These are phyloP conservation scores for Rhynchophorus ferrugineus DNA, from an alignment of 1,140 invertebrate species.

Conservation along the genomic window DNA sequence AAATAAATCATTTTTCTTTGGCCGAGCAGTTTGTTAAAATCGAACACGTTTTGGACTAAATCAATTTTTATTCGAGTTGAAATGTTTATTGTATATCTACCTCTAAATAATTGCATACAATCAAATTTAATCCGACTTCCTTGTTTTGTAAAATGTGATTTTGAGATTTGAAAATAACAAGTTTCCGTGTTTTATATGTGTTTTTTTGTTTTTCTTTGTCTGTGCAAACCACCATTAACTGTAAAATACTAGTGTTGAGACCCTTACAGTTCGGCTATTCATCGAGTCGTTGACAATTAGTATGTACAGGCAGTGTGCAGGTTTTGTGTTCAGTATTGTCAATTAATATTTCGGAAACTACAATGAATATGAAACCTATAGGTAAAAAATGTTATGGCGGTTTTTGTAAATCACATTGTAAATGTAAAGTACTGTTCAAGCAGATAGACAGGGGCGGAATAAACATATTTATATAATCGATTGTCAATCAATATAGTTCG, in stretches of 20 bases:
- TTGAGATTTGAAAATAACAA: not conserved
- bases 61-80: no score
- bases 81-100: not conserved
- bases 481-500: no score
- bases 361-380: constrained; percentile 6
- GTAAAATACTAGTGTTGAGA: no score
- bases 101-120: not conserved
- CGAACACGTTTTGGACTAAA: no score
- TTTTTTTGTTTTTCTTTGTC: not conserved
- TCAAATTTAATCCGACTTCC: not conserved
- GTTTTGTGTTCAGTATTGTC: not conserved
- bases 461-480: not conserved
- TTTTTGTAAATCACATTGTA: constrained; percentile 4
- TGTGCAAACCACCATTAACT: not conserved
- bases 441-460: not conserved
- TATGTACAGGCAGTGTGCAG: no score
- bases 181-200: not conserved
- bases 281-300: no score
- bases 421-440: not conserved
- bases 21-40: no score
- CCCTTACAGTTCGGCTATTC: no score
- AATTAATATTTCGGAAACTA: constrained; percentile 5
- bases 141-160: not conserved
- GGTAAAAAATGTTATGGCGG: constrained; percentile 2
- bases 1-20: no score